Evolutionary conservation across 2,113 vertebrate species (phyloP).

Genomic region (Neoarius graeffei): DNA sequence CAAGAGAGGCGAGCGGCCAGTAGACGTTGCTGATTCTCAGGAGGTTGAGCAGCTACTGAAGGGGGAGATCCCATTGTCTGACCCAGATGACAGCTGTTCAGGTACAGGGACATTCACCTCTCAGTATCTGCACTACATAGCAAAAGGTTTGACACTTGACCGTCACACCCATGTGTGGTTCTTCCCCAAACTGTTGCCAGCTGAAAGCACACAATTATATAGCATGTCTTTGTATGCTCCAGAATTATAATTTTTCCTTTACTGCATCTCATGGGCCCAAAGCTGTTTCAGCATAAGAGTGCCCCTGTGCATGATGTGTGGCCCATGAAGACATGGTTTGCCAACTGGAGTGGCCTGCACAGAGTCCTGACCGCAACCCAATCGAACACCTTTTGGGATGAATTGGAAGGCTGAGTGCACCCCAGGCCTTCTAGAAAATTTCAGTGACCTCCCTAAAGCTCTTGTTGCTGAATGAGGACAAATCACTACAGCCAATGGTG

Average conservation of each 20-base stretch:
- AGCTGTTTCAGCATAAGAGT: background rate
- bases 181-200: background rate
- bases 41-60: constrained; percentile 91
- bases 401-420: background rate
- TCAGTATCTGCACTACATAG: background rate
- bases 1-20: constrained; percentile 92
- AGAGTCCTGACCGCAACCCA: background rate
- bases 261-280: background rate
- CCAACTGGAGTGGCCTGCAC: background rate
- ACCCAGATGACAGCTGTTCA: constrained; percentile 91
- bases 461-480: background rate
- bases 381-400: background rate
- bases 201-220: background rate
- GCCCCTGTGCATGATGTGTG: background rate
- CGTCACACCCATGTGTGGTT: background rate
- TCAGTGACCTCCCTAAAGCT: background rate
- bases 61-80: constrained; percentile 87
- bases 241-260: background rate
- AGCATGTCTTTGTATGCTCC: background rate
- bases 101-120: constrained; percentile 68
- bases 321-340: background rate
- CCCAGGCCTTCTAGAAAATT: background rate
- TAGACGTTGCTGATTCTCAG: constrained; percentile 95
- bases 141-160: background rate
- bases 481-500: background rate